phyloP scores from a whole-genome alignment of 2,797 vertebrate species.

The Pempheris klunzingeri region DNA sequence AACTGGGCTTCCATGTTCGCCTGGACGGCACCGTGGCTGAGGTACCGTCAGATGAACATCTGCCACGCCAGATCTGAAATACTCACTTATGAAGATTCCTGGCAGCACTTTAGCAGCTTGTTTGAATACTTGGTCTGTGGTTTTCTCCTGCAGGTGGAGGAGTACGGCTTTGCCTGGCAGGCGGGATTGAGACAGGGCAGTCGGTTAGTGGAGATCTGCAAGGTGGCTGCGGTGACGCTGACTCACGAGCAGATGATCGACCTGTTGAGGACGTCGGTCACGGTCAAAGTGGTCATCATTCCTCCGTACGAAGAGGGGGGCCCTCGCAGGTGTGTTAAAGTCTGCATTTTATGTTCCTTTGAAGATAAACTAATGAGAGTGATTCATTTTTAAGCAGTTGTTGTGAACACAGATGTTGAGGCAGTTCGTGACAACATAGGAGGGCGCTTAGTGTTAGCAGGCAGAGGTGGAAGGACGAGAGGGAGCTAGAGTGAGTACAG shows the following conservation, averaged over 20 bases:
- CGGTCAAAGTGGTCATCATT: slow-evolving; percentile 95
- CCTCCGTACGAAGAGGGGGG: slow-evolving; percentile 92
- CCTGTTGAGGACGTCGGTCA: slow-evolving; percentile 94
- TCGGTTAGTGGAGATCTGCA: slow-evolving; percentile 95
- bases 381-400: slow-evolving; percentile 33
- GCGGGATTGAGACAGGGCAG: slow-evolving; percentile 94
- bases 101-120: slow-evolving; percentile 19
- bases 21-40: slow-evolving; percentile 94
- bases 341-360: slow-evolving; percentile 11
- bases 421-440: not conserved
- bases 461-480: slow-evolving; percentile 44
- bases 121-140: slow-evolving; percentile 23
- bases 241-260: slow-evolving; percentile 98
- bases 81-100: not conserved
- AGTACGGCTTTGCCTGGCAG: slow-evolving; percentile 98
- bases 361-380: not conserved
- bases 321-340: slow-evolving; percentile 88
- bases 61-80: slow-evolving; percentile 20
- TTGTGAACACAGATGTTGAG: slow-evolving; percentile 45
- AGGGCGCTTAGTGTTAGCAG: slow-evolving; percentile 5
- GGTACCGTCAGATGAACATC: slow-evolving; percentile 59
- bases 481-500: slow-evolving; percentile 34
- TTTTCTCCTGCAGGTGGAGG: slow-evolving; percentile 87
- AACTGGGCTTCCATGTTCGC: slow-evolving; percentile 96
- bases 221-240: slow-evolving; percentile 93